phyloP scores from a whole-genome alignment of 2,113 vertebrate species.

The Forbesichthys papilliferus region DNA sequence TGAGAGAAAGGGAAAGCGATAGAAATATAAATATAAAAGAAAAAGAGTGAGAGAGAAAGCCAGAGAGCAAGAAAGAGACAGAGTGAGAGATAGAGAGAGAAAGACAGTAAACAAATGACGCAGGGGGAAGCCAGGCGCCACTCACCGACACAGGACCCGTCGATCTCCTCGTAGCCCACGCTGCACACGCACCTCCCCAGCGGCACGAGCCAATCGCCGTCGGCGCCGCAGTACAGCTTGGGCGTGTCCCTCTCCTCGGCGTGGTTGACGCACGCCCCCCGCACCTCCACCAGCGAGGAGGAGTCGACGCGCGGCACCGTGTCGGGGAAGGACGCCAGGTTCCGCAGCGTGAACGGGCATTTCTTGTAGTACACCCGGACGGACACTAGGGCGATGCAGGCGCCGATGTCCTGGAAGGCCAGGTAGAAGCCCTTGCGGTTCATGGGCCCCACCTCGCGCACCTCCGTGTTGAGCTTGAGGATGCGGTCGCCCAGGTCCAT shows the following conservation, averaged over 20 bases:
- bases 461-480: slow-evolving; percentile 94
- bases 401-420: slow-evolving; percentile 95
- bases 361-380: slow-evolving; percentile 95
- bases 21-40: not conserved
- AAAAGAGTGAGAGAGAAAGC: slow-evolving; percentile 1
- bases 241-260: slow-evolving; percentile 94
- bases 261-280: slow-evolving; percentile 90
- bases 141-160: slow-evolving; percentile 90
- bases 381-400: slow-evolving; percentile 92
- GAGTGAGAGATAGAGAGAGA: not conserved
- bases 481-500: slow-evolving; percentile 96
- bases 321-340: slow-evolving; percentile 92
- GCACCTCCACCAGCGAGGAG: slow-evolving; percentile 92
- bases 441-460: slow-evolving; percentile 92
- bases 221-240: slow-evolving; percentile 92
- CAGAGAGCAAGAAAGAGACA: not conserved
- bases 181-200: slow-evolving; percentile 92
- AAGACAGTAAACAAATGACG: not conserved
- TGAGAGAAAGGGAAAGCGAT: not conserved
- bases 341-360: slow-evolving; percentile 90
- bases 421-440: slow-evolving; percentile 91
- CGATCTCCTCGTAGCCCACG: slow-evolving; percentile 89
- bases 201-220: slow-evolving; percentile 95
- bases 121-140: slow-evolving; percentile 5
- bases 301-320: slow-evolving; percentile 94